A percentile compares a stretch with the other conserved stretches of the same genome.
Conservation (phyloP, 2,797 vertebrate species). For the Diceros bicornis region DNA sequence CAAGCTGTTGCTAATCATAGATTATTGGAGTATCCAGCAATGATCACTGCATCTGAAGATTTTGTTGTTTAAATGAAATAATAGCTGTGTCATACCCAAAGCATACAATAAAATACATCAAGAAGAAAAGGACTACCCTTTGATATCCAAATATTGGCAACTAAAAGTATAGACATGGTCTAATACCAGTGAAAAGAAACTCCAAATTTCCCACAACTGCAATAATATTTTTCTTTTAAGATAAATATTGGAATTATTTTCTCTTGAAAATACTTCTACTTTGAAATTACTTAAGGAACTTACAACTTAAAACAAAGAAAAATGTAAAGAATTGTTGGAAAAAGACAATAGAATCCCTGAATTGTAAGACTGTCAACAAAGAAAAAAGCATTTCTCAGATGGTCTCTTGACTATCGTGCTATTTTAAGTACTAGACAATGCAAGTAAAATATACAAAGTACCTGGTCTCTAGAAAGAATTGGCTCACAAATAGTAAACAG, state of each 20-base stretch:
- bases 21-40: neutral
- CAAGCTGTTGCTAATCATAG: neutral
- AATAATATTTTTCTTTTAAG: slow-evolving; percentile 39
- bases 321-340: neutral
- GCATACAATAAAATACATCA: neutral
- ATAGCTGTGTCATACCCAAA: neutral
- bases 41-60: neutral
- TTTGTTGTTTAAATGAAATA: neutral
- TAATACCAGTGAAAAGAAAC: neutral
- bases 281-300: neutral
- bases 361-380: neutral
- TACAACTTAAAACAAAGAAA: neutral
- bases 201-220: neutral
- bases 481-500: neutral
- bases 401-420: neutral
- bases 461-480: neutral
- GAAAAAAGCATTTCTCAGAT: neutral
- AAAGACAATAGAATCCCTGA: neutral
- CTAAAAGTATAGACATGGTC: neutral
- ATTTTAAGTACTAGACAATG: neutral
- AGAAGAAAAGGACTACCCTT: neutral
- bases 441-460: neutral
- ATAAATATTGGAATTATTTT: slow-evolving; percentile 36
- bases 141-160: neutral
- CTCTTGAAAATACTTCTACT: neutral